Evolutionary conservation across 2,113 vertebrate species (phyloP).

Genomic region (Platysteira castanea): DNA sequence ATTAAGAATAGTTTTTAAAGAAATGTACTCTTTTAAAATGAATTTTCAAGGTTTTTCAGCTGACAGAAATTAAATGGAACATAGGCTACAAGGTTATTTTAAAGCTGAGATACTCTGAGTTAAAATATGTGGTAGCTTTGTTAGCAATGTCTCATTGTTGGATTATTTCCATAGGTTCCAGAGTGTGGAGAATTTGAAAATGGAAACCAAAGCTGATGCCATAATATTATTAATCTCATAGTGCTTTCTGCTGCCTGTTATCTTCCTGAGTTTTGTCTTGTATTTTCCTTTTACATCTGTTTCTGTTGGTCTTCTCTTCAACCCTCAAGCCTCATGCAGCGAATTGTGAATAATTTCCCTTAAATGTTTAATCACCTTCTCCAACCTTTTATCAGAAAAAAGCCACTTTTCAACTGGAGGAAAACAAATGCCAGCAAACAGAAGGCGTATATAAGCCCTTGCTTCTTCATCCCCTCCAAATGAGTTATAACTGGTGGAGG

Average conservation of each 20-base stretch:
- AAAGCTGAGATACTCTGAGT: neutral
- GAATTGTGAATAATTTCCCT: neutral
- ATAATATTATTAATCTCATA: neutral
- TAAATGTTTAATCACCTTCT: neutral
- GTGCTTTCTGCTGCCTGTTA: neutral
- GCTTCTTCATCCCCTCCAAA: neutral
- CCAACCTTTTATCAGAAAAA: neutral
- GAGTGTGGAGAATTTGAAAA: neutral
- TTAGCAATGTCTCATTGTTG: neutral
- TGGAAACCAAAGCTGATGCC: neutral
- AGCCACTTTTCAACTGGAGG: neutral
- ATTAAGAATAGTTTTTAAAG: neutral
- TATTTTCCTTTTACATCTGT: neutral
- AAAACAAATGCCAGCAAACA: neutral
- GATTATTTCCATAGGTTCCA: neutral
- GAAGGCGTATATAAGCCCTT: neutral
- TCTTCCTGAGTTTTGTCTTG: neutral
- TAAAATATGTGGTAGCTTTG: neutral
- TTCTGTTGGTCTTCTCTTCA: neutral
- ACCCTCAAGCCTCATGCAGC: neutral
- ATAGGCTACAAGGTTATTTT: neutral
- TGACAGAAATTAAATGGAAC: neutral
- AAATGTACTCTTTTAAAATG: neutral
- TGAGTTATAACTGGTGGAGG: neutral
- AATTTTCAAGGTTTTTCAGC: neutral